Conservation (phyloP, 2,113 vertebrate genomes). For the Megaceryle torquata region DNA sequence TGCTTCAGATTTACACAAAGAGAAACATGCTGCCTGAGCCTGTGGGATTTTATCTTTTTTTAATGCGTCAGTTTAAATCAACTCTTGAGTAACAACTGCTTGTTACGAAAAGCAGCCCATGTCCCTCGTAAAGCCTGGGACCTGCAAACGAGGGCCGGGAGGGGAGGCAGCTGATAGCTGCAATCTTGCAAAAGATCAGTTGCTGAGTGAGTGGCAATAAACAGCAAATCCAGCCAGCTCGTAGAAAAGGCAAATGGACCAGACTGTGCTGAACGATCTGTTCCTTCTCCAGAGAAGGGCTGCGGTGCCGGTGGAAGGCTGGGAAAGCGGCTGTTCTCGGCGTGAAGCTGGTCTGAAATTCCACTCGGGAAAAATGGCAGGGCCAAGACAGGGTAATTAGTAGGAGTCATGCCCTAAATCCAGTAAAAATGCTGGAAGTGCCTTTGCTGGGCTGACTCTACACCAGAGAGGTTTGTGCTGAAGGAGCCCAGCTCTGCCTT, state of each 20-base stretch:
- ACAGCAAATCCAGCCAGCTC: constrained; percentile 41
- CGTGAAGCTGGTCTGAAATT: not conserved
- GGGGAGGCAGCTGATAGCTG: not conserved
- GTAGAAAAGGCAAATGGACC: constrained; percentile 33
- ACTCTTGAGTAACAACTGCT: not conserved
- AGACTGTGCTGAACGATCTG: constrained; percentile 48
- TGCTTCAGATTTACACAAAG: not conserved
- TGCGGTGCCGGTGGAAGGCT: not conserved
- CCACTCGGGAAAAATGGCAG: not conserved
- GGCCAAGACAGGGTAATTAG: not conserved
- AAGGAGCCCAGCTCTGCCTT: not conserved
- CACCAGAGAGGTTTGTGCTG: not conserved
- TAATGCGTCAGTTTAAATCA: not conserved
- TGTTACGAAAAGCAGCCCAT: not conserved
- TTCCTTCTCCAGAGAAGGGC: constrained; percentile 31
- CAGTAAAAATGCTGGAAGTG: not conserved
- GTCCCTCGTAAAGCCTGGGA: not conserved
- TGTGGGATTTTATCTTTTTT: not conserved
- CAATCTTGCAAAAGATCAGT: constrained; percentile 9
- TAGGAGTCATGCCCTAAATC: not conserved
- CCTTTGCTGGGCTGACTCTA: not conserved
- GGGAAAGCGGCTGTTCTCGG: not conserved
- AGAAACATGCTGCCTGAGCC: not conserved
- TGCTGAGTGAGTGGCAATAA: constrained; percentile 10
- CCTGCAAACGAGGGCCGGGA: not conserved